Evolutionary conservation across 2,113 vertebrate species (phyloP), one percentile per base, ranked within the genome.

Genomic region (Ploceus nigricollis): DNA sequence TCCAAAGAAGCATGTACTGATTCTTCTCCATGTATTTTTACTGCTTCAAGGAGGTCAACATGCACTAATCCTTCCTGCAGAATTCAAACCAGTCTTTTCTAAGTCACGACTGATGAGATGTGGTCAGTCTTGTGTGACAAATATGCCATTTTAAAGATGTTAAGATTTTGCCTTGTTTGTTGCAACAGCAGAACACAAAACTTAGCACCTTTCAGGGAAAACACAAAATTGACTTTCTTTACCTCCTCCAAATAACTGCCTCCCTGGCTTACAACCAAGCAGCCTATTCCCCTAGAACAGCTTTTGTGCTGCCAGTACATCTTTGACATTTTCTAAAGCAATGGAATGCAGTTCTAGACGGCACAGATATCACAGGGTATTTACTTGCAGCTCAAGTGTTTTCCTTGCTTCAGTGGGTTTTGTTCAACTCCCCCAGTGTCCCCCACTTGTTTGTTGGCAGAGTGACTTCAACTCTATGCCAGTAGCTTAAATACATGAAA

Each of bases 101-200:
- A 42, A 70, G 17, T 25, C 15, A 15, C 4, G 27, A 19, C 35
- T 21, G 35, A 54, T 11, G 56, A 47, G 37, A 53, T 6, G 24
- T 3, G 3, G 47, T 44, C 88, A 58, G 54, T 21, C 40, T 25
- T 12, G 37, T 18, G 13, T 35, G 28, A 63, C 33, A 81, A 80
- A 33, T 16, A 60, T 6, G 0, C 42, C 0, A 19, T 15, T 47
- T 78, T 5, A 71, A 70, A 73, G 48, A 63, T 1, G 0, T 37
- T 64, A 37, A 42, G 13, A n/a, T 82, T 73, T 50, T 54, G 20
- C 30, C 22, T 69, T 23, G 3, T 48, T 84, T 58, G 44, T 64
- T 85, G 44, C 45, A 37, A 56, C 28, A 10, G 45, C 54, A 78
- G 50, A 82, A 73, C 12, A 15, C 50, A 65, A 82, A 84, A 63